These are phyloP conservation scores for Ptychadena robeensis DNA, from an alignment of 2,797 vertebrate species.

Conservation along the genomic window DNA sequence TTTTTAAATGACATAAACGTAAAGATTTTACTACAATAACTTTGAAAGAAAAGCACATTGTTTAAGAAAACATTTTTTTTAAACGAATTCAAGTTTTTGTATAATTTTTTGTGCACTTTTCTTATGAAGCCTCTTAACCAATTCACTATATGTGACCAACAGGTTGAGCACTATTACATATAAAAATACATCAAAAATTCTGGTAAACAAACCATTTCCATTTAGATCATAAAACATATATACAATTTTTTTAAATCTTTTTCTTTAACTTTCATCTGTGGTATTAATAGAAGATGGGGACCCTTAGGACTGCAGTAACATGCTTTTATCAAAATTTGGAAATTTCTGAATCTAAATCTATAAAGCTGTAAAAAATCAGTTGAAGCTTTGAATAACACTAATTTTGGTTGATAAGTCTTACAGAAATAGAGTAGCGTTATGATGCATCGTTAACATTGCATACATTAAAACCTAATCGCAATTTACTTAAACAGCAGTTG, in stretches of 20 bases:
- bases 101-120: slow-evolving; percentile 36
- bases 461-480: background rate
- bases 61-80: slow-evolving; percentile 9
- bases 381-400: background rate
- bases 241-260: slow-evolving; percentile 16
- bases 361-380: slow-evolving; percentile 29
- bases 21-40: background rate
- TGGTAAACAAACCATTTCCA: slow-evolving; percentile 29
- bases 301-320: slow-evolving; percentile 3
- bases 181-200: slow-evolving; percentile 48
- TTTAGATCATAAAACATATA: slow-evolving; percentile 33
- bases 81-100: background rate
- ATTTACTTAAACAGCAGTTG: background rate
- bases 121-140: slow-evolving; percentile 10
- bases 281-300: slow-evolving; percentile 8
- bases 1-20: slow-evolving; percentile 27
- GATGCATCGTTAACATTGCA: background rate
- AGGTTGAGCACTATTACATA: slow-evolving; percentile 43
- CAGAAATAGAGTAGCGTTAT: background rate
- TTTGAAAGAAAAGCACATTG: slow-evolving; percentile 8
- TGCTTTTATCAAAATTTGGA: slow-evolving; percentile 27
- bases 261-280: background rate
- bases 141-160: slow-evolving; percentile 29
- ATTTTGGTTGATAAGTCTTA: slow-evolving; percentile 2
- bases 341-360: slow-evolving; percentile 29